Evolutionary conservation across 2,113 vertebrate genomes (phyloP).

Genomic region (Speoplatyrhinus poulsoni): DNA sequence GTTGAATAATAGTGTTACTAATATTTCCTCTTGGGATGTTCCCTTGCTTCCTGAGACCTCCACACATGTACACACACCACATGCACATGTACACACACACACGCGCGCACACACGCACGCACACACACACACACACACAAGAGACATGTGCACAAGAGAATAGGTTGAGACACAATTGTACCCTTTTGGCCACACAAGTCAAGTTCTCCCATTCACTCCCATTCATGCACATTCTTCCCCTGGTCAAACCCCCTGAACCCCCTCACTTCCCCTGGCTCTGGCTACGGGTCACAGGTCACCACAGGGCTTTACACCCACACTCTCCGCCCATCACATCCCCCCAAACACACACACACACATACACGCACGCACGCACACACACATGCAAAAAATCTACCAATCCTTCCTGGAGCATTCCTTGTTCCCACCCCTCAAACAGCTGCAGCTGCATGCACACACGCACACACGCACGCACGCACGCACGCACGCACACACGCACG

Average conservation of each 20-base stretch:
- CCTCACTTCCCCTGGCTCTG: conserved; percentile 75
- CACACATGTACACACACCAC: neutral
- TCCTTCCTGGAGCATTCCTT: conserved; percentile 27
- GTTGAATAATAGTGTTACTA: no score
- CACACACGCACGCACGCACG: conserved; percentile 16
- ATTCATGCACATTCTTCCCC: conserved; percentile 61
- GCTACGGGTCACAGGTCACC: conserved; percentile 73
- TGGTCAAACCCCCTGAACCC: conserved; percentile 21
- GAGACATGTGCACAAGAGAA: conserved; percentile 41
- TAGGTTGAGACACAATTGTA: conserved; percentile 70
- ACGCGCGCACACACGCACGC: conserved; percentile 15
- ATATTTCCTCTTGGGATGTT: no score
- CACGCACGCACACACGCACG: conserved; percentile 19
- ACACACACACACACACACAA: conserved; percentile 1
- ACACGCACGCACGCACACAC: conserved; percentile 36
- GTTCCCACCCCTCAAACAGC: conserved; percentile 54
- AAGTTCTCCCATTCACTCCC: conserved; percentile 76
- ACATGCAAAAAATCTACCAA: conserved; percentile 39
- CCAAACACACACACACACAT: conserved; percentile 31
- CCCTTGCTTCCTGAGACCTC: no score
- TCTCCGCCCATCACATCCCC: conserved; percentile 29
- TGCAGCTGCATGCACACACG: conserved; percentile 44
- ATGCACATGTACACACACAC: neutral
- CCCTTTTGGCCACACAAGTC: conserved; percentile 74
- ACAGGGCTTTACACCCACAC: conserved; percentile 65